phyloP scores from a whole-genome alignment of 64 coral and sea anemone genomes.

The Montipora cactus region DNA sequence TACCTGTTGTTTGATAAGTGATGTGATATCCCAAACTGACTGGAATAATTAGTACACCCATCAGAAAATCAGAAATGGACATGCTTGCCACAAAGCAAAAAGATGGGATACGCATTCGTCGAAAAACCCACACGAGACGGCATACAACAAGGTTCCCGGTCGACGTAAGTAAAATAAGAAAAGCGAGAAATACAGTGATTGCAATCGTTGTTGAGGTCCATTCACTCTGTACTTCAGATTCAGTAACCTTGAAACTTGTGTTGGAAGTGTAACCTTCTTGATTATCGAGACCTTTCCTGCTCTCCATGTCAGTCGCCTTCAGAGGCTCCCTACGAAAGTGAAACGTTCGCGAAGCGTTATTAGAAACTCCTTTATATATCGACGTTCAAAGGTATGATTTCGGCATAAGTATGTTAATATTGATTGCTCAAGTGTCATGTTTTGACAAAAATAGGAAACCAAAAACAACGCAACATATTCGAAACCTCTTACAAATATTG shows the following conservation, averaged over 20 bases:
- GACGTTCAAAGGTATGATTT: no score
- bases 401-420: no score
- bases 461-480: no score
- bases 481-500: no score
- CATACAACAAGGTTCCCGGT: conserved; percentile 58
- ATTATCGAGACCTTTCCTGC: background rate
- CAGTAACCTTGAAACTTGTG: background rate
- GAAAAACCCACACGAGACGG: conserved; percentile 37
- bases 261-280: background rate
- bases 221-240: background rate
- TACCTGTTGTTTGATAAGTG: conserved; percentile 61
- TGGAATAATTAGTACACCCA: conserved; percentile 53
- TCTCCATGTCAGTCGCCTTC: background rate
- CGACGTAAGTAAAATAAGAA: conserved; percentile 10
- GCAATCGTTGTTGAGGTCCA: conserved; percentile 15
- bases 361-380: no score
- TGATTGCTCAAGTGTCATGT: no score
- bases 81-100: conserved; percentile 70
- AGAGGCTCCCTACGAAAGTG: no score
- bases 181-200: background rate
- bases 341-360: background rate
- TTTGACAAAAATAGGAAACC: no score
- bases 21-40: conserved; percentile 54
- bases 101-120: conserved; percentile 45
- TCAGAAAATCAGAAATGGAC: conserved; percentile 64